These are phyloP conservation scores for Drosophila imparisetae DNA, from an alignment of 2,888 invertebrate genomes.

Conservation along the genomic window DNA sequence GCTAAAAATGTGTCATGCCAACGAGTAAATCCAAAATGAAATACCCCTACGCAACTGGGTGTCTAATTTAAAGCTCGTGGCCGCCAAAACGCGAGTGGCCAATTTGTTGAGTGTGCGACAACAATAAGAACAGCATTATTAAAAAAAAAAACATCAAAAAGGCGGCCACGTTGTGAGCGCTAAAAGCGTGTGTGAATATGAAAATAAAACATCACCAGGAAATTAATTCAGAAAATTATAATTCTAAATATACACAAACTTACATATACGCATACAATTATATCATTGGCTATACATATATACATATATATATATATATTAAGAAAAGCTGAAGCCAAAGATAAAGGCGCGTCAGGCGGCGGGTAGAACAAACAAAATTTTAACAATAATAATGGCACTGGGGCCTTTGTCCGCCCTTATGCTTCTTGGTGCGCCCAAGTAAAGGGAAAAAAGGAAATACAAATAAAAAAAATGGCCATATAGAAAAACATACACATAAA, in stretches of 20 bases:
- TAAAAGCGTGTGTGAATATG: slow-evolving; percentile 72
- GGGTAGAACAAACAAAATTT: slow-evolving; percentile 17
- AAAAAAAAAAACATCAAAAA: slow-evolving; percentile 60
- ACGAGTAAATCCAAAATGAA: slow-evolving; percentile 33
- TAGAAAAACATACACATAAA: slow-evolving; percentile 12
- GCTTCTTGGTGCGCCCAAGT: slow-evolving; percentile 16
- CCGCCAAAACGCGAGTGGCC: slow-evolving; percentile 71
- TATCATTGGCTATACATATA: slow-evolving; percentile 17
- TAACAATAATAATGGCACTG: slow-evolving; percentile 47
- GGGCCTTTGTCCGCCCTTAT: slow-evolving; percentile 39
- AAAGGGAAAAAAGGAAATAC: slow-evolving; percentile 1
- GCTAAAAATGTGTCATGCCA: slow-evolving; percentile 46
- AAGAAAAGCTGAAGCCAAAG: not conserved
- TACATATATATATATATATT: slow-evolving; percentile 13
- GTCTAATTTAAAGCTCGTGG: slow-evolving; percentile 69
- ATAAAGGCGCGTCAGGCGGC: slow-evolving; percentile 2
- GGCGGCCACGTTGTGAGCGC: slow-evolving; percentile 49
- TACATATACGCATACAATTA: slow-evolving; percentile 29
- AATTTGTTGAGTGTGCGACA: slow-evolving; percentile 62
- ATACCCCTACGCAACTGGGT: slow-evolving; percentile 59
- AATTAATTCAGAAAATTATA: slow-evolving; percentile 68
- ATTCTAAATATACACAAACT: slow-evolving; percentile 42
- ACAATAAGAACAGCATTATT: slow-evolving; percentile 32
- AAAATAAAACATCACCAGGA: slow-evolving; percentile 79
- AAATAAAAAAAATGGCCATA: not conserved